Evolutionary conservation across 2,888 invertebrate genomes (phyloP).

Genomic region (Aricia artaxerxes): DNA sequence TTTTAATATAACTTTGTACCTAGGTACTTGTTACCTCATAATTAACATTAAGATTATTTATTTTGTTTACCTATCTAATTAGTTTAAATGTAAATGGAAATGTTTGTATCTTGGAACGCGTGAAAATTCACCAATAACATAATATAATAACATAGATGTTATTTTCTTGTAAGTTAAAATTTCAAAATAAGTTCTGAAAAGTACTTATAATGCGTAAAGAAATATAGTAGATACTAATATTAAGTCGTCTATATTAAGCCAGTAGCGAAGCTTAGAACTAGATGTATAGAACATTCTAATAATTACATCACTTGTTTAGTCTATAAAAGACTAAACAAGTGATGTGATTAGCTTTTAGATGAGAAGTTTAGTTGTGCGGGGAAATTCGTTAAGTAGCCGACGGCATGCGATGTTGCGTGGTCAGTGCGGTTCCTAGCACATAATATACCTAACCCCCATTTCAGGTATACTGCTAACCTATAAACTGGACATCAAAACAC

Average conservation of each 20-base stretch:
- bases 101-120: too few species aligned
- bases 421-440: conserved; percentile 42
- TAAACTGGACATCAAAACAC: conserved; percentile 20
- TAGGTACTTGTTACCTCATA: background rate
- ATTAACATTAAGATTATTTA: background rate
- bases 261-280: background rate
- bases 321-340: background rate
- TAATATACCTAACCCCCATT: background rate
- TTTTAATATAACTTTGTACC: background rate
- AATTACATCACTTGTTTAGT: too few species aligned
- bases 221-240: too few species aligned
- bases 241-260: background rate
- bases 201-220: background rate
- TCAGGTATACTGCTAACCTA: background rate
- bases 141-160: too few species aligned
- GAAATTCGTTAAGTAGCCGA: conserved; percentile 57
- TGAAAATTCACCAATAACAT: too few species aligned
- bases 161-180: too few species aligned
- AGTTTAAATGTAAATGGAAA: background rate
- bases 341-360: conserved; percentile 53
- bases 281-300: background rate
- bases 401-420: conserved; percentile 74
- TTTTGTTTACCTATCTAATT: background rate
- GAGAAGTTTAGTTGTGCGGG: conserved; percentile 55
- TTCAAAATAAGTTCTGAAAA: too few species aligned